Conservation (phyloP, 1,140 invertebrate species). For the Drosophila novamexicana region DNA sequence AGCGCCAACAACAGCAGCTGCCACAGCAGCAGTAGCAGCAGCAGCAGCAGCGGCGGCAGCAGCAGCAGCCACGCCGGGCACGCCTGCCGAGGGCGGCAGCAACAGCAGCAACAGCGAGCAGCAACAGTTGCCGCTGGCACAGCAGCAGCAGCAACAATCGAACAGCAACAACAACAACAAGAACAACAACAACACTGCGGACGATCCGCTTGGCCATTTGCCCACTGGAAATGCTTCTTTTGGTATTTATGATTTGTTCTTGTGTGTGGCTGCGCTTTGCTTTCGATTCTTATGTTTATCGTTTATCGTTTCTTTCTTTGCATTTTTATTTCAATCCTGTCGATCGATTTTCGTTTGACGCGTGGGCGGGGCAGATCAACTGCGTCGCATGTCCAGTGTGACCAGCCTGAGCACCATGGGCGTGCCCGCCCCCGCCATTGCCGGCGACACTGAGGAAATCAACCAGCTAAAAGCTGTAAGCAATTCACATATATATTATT, state of each 20-base stretch:
- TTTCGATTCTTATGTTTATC: constrained; percentile 46
- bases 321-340: background rate
- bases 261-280: constrained; percentile 28
- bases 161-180: constrained; percentile 30
- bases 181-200: constrained; percentile 29
- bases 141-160: constrained; percentile 9
- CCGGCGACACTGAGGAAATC: constrained; percentile 79
- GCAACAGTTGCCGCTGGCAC: constrained; percentile 25
- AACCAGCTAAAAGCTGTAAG: constrained; percentile 84
- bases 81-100: background rate
- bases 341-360: constrained; percentile 4
- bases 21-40: constrained; percentile 6
- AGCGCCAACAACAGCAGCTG: constrained; percentile 1
- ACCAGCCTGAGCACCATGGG: constrained; percentile 58
- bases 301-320: constrained; percentile 24
- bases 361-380: constrained; percentile 54
- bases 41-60: constrained; percentile 17
- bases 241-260: constrained; percentile 63
- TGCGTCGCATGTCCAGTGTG: constrained; percentile 77
- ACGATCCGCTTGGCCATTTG: constrained; percentile 79
- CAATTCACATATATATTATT: constrained; percentile 43
- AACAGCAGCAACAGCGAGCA: constrained; percentile 18
- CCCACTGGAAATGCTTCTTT: constrained; percentile 82
- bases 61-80: constrained; percentile 23
- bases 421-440: constrained; percentile 28